A percentile compares a stretch with the other conserved stretches of the same genome.
phyloP scores from a whole-genome alignment of 2,113 vertebrate genomes.

The Balaenoptera acutorostrata region DNA sequence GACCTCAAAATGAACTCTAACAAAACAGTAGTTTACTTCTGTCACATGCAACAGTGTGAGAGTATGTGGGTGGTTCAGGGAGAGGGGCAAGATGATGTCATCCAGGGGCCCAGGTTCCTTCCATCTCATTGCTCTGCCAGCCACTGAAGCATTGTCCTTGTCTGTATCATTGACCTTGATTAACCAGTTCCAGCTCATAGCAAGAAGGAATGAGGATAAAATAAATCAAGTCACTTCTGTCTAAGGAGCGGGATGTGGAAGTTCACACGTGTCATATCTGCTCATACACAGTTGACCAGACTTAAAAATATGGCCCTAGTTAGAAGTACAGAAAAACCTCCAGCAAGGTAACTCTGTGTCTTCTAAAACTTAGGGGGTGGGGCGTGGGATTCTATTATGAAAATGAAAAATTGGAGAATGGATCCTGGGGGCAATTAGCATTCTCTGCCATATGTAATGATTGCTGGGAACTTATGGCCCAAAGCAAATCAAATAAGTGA shows the following conservation, averaged over 20 bases:
- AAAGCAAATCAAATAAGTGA: not conserved
- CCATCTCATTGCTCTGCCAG: not conserved
- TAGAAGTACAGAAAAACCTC: not conserved
- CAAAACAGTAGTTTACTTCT: not conserved
- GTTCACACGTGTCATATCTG: not conserved
- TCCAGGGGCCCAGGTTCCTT: not conserved
- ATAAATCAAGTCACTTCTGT: not conserved
- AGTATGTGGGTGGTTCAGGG: too few species aligned
- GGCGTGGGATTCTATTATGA: not conserved
- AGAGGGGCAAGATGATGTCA: rapidly evolving
- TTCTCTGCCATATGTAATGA: not conserved
- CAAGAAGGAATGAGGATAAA: not conserved
- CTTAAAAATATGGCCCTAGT: too few species aligned
- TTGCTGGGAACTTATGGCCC: not conserved
- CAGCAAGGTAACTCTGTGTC: too few species aligned
- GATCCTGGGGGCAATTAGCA: too few species aligned
- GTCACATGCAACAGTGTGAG: not conserved
- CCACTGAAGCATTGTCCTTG: not conserved
- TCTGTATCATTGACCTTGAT: not conserved
- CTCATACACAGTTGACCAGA: rapidly evolving
- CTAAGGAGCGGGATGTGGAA: not conserved
- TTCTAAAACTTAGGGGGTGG: not conserved
- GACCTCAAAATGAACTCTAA: not conserved
- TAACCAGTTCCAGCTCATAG: not conserved
- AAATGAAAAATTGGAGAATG: not conserved